Base-by-base conservation (phyloP, 2,888 invertebrate species). In the Harpalus rubripes region DNA sequence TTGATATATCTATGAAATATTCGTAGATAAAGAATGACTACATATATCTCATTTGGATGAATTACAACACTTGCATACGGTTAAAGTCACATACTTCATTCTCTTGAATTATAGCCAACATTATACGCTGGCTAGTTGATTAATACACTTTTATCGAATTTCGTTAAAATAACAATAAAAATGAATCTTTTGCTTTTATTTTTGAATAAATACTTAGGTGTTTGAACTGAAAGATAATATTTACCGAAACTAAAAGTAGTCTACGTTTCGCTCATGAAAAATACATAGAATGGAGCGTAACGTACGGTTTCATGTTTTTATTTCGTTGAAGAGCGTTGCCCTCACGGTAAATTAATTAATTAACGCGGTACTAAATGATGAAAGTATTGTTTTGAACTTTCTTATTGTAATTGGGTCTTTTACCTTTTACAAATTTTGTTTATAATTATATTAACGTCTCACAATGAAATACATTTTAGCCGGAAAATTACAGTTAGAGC, bases 221-320 rank as follows among this genome's bases (percentile, higher is more conserved):
- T 68, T 61, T 83, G 74, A 74, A 83, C 74, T 83, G 12, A 78
- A 84, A 83, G 76, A 63, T 59, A 76, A 84, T 78, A 76, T 61
- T 52, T 78, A 84, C 83, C 84, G 84, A 84, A 84, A 84, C 44
- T 84, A 84, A 84, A 84, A 84, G 84, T 84, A 78, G 44, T 58
- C 76, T 83, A 56, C 74, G 26, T 78, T 80, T 80, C 80, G 63
- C 78, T 78, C 65, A 78, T 84, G 63, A 76, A 84, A 78, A 63
- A 84, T 83, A 56, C 72, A 76, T 83, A 56, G 78, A 58, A 32
- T 78, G 39, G 78, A 59, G 39, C 56, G 78, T 59, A 59, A 32
- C 44, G 78, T 39, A 59, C 58, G 39, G 58, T 16, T 78, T 32
- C 78, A 18, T 83, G 72, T 83, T 83, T 83, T 83, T 76, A 82